phyloP scores from a whole-genome alignment of 2,888 invertebrate genomes.

The Seira musarum region DNA sequence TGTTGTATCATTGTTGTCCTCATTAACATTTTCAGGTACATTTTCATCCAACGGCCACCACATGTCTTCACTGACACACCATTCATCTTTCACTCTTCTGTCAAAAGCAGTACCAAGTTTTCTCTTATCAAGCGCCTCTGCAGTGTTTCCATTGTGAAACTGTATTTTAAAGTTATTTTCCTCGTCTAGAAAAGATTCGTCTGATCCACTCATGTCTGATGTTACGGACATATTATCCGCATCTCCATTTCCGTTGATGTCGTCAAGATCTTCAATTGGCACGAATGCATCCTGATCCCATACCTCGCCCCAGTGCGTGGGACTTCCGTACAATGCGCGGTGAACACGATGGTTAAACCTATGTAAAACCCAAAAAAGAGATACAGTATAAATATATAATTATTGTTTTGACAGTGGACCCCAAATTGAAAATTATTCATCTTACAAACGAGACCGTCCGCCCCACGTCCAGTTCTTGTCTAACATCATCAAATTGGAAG shows the following conservation, averaged over 20 bases:
- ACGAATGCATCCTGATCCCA: slow-evolving; percentile 70
- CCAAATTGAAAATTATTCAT: neutral
- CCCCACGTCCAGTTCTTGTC: slow-evolving; percentile 70
- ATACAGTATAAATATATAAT: slow-evolving; percentile 22
- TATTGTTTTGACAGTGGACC: neutral
- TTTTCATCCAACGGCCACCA: slow-evolving; percentile 68
- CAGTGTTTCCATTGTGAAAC: slow-evolving; percentile 87
- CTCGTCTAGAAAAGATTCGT: slow-evolving; percentile 68
- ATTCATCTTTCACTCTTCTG: slow-evolving; percentile 73
- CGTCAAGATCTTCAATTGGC: slow-evolving; percentile 68
- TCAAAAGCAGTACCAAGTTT: slow-evolving; percentile 68
- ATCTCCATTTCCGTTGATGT: slow-evolving; percentile 64
- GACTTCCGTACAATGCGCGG: slow-evolving; percentile 69
- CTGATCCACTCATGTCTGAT: slow-evolving; percentile 69
- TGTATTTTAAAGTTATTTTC: slow-evolving; percentile 79
- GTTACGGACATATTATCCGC: slow-evolving; percentile 74
- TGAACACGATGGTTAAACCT: slow-evolving; percentile 69
- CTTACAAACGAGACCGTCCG: slow-evolving; percentile 67
- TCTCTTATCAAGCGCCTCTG: slow-evolving; percentile 78
- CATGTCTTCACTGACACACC: slow-evolving; percentile 71
- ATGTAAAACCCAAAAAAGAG: no score
- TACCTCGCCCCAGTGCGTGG: slow-evolving; percentile 70
- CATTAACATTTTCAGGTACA: slow-evolving; percentile 1
- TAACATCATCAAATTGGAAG: slow-evolving; percentile 78
- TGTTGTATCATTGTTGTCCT: slow-evolving; percentile 1